phyloP scores from a whole-genome alignment of 2,888 invertebrate species.

The Melinaea marsaeus region DNA sequence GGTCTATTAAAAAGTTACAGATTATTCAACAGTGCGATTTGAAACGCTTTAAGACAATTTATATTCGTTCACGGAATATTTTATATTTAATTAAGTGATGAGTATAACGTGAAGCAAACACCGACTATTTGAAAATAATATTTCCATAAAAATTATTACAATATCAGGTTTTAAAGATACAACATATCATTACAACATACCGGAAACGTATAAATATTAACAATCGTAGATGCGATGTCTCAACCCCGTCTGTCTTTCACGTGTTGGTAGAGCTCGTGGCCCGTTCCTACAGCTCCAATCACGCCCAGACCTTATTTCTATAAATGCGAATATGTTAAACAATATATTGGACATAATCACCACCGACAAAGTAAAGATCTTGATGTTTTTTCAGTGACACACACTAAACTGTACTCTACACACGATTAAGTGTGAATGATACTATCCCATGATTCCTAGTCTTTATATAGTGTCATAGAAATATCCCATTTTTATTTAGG shows the following conservation, averaged over 20 bases:
- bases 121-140: no score
- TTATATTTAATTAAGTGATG: no score
- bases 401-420: background rate
- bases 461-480: background rate
- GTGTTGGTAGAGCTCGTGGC: background rate
- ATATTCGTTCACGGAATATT: no score
- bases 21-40: no score
- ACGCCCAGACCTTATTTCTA: conserved; percentile 1
- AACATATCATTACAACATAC: no score
- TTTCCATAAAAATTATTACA: no score
- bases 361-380: background rate
- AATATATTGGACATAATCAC: conserved; percentile 10
- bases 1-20: no score
- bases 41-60: no score
- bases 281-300: background rate
- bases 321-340: background rate
- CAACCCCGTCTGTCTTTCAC: background rate
- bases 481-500: no score
- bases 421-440: background rate
- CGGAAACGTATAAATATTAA: no score
- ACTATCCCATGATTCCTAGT: background rate
- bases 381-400: background rate
- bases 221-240: background rate
- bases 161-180: no score
- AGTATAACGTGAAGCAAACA: no score